Base-by-base conservation (phyloP, 2,113 vertebrate species). In the Puntigrus tetrazona region DNA sequence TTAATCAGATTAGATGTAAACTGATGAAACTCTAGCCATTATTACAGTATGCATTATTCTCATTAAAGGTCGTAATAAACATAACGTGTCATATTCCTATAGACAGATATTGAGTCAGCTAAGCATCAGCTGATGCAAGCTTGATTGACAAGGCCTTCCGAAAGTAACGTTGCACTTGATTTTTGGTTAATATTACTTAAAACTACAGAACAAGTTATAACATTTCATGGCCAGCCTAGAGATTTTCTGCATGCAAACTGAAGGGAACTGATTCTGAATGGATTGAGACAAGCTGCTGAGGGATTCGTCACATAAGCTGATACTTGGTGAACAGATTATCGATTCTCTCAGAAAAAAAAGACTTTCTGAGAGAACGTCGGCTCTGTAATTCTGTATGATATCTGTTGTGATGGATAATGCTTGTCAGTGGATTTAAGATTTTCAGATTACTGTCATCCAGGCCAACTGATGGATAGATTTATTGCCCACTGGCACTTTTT, bases 351-450 rank as follows among this genome's bases (percentile, higher is more conserved):
- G 73, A 8, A 25, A 73, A 25, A 50, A 31, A 63, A 38, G 16
- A n/a, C 55, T 36, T 82, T 18, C 16, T 50, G 50, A 55, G 50
- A 22, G 18, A n/a, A 11, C 18, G 2, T 57, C 25, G 41, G 55
- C 86, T 57, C 18, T 81, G 31, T 81, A 50, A 79, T 31, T 57
- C 81, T 65, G 36, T 43, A 31, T 31, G 36, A 43, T 59, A 50
- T 72, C 86, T 75, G 76, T 84, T 73, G 55, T 75, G 67, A 25
- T 25, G 83, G 86, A 87, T 84, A 82, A 82, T 52, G 27, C 41
- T 73, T 85, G 86, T 81, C 36, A 67, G 36, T 84, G 61, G 57
- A 55, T 77, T 87, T 84, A 41, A 77, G 82, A 87, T 84, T 84
- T 76, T 29, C 57, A 75, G 82, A 87, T 82, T 82, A 82, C n/a